Evolutionary conservation across 2,888 invertebrate genomes (phyloP).

Genomic region (Seira musarum): DNA sequence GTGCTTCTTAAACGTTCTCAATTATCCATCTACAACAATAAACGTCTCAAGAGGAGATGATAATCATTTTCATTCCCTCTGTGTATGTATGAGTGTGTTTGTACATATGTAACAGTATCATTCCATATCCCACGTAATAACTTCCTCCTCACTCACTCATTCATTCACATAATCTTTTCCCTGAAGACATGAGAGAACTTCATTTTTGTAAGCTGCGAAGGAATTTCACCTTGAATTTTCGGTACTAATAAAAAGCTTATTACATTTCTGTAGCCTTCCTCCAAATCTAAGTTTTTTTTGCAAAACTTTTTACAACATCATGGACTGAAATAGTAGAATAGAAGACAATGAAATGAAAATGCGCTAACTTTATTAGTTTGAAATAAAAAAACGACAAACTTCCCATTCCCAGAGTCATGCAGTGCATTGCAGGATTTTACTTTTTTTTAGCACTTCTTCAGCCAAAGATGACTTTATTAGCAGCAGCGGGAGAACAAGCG

Average conservation of each 20-base stretch:
- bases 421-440: too few relatives aligned
- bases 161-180: too few relatives aligned
- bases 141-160: conserved; percentile 52
- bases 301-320: too few relatives aligned
- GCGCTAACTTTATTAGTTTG: too few relatives aligned
- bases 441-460: conserved; percentile 45
- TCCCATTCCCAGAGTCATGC: neutral
- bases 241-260: conserved; percentile 58
- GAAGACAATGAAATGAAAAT: too few relatives aligned
- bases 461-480: conserved; percentile 46
- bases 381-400: too few relatives aligned
- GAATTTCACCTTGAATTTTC: conserved; percentile 58
- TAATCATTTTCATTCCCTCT: conserved; percentile 11
- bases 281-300: conserved; percentile 58
- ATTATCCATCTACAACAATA: conserved; percentile 29
- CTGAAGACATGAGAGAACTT: neutral
- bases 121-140: conserved; percentile 6
- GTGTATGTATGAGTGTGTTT: neutral
- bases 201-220: neutral
- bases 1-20: conserved; percentile 38
- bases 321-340: too few relatives aligned
- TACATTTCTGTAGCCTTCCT: conserved; percentile 57
- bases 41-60: neutral
- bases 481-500: conserved; percentile 22
- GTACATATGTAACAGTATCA: conserved; percentile 41